Base-by-base conservation (phyloP, 2,113 vertebrate species). In the Oreochromis spilurus region DNA sequence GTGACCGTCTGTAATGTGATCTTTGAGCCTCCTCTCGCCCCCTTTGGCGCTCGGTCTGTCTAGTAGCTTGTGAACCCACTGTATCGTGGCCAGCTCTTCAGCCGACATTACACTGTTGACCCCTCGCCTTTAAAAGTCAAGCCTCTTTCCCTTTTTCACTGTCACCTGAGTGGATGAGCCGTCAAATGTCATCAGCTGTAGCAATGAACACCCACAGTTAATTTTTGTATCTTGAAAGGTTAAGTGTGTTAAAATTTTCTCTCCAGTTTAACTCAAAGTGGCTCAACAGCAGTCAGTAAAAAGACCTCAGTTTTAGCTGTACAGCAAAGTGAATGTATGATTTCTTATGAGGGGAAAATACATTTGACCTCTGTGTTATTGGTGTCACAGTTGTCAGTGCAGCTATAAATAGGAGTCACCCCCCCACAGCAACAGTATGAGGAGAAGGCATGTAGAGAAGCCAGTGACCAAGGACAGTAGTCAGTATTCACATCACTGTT, bases 71-170 rank as follows among this genome's bases (percentile, higher is more conserved):
- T 40, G 72, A 45, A 34, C 81, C 57, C 82, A 36, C 38, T 84
- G 80, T 14, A 24, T 38, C 38, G 19, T 9, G 82, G 43, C 67
- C 81, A 93, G 38, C 21, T 81, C 50, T 72, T 79, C 31, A 29
- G 54, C 40, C 55, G 53, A 91, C 72, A 89, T 91, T 90, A 88
- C 45, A 86, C 84, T 31, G 19, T 29, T 91, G 92, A 95, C 94
- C 95, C 87, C 38, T 96, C n/a, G 13, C 88, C 87, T 94, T 96
- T 95, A 95, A 95, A 96, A 93, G 93, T 89, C 93, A 95, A 82
- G 77, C 43, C 88, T 89, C 82, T 87, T 93, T 87, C 86, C 84
- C 55, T 89, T 91, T 91, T 89, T 79, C 75, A 14, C 67, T 58
- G 90, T 84, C 89, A 91, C 81, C 87, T 90, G 86, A 93, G 84